Percentiles rank a stretch among this genome's conserved stretches.
Conservation (phyloP, 2,113 vertebrate species). For the Vidua macroura region DNA sequence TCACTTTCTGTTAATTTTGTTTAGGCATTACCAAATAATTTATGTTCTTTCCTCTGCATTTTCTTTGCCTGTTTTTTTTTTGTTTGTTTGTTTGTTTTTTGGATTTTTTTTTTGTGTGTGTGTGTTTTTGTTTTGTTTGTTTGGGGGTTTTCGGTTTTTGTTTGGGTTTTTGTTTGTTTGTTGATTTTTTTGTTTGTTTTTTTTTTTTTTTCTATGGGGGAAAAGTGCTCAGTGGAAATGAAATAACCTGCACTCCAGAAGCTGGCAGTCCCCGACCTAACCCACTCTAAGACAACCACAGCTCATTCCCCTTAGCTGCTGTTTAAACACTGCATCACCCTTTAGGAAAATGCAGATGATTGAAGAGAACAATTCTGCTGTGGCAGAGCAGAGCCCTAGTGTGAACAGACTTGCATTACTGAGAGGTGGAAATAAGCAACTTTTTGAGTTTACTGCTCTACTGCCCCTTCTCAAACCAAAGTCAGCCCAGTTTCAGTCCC, state of each 20-base stretch:
- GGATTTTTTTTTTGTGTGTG: too few species aligned
- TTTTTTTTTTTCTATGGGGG: too few species aligned
- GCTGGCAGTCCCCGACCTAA: background rate
- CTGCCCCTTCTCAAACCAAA: background rate
- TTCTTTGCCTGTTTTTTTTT: background rate
- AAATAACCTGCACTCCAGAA: background rate
- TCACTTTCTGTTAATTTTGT: background rate
- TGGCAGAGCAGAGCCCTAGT: background rate
- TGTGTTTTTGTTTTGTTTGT: too few species aligned
- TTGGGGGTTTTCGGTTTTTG: background rate
- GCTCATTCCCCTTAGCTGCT: background rate
- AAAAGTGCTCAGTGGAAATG: background rate
- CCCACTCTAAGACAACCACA: background rate
- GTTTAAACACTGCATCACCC: background rate
- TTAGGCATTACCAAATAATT: background rate
- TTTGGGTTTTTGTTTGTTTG: too few species aligned
- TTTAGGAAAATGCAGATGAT: background rate
- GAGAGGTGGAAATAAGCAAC: background rate
- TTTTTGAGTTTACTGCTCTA: background rate
- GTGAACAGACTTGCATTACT: background rate
- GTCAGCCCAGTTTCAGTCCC: background rate
- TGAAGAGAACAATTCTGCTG: background rate
- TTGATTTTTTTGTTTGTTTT: too few species aligned
- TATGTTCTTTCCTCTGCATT: background rate
- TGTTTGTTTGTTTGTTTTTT: too few species aligned